A percentile compares a stretch with the other conserved stretches of the same genome.
Conservation (phyloP, 30 jellyfish, hydroid and myxozoan species). For the Mastigias papua region DNA sequence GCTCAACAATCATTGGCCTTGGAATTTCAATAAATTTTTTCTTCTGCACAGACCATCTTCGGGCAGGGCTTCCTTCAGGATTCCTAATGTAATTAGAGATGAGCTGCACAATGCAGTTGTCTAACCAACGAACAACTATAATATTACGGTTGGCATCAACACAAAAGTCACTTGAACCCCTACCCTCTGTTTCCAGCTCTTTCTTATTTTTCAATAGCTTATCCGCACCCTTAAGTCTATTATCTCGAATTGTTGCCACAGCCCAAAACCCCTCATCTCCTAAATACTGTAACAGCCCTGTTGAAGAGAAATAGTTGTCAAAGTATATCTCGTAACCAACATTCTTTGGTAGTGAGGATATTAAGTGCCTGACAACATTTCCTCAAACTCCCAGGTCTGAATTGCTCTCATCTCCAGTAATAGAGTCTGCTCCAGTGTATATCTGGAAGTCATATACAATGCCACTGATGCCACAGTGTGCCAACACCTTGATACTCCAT, state of each 20-base stretch:
- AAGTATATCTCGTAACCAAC: conserved; percentile 39
- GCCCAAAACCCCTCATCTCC: conserved; percentile 23
- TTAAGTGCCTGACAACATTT: conserved; percentile 35
- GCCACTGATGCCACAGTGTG: conserved; percentile 49
- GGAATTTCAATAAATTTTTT: conserved; percentile 1
- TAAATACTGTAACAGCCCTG: conserved; percentile 7
- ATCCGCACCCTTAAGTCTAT: conserved; percentile 20
- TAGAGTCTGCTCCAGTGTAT: conserved; percentile 10
- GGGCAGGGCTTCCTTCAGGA: conserved; percentile 30
- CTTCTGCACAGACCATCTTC: conserved; percentile 39
- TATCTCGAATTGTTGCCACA: conserved; percentile 36
- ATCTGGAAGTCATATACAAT: conserved; percentile 48
- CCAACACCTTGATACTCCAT: conserved; percentile 74
- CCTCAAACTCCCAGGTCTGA: conserved; percentile 38
- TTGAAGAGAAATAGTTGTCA: conserved; percentile 18
- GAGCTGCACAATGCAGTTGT: conserved; percentile 33
- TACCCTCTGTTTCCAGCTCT: neutral
- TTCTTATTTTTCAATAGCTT: neutral
- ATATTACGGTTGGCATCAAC: neutral
- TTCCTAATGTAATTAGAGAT: conserved; percentile 22
- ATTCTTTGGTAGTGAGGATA: conserved; percentile 1
- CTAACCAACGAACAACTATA: conserved; percentile 15
- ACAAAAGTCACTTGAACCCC: neutral
- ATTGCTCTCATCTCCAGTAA: too few species aligned
- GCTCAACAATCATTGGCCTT: conserved; percentile 45